Evolutionary conservation across 2,888 invertebrate species (phyloP).

Genomic region (Philereme transversata): DNA sequence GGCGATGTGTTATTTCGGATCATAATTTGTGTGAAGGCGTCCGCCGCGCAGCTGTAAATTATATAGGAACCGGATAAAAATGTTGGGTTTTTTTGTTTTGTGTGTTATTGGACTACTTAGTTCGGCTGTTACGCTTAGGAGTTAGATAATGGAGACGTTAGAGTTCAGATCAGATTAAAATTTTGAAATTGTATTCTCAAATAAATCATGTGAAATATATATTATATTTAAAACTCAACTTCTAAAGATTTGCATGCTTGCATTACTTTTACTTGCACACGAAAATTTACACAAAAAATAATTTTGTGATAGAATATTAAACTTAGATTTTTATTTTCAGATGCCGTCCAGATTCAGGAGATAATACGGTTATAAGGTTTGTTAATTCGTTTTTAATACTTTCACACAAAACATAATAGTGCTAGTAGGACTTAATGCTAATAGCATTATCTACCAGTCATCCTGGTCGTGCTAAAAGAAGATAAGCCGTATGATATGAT

Average conservation of each 20-base stretch:
- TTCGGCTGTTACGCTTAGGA: slow-evolving; percentile 38
- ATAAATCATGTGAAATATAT: too few relatives aligned
- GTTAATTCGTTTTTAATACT: slow-evolving; percentile 30
- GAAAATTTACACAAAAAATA: not conserved
- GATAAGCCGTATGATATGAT: too few relatives aligned
- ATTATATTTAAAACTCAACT: too few relatives aligned
- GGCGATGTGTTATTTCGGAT: slow-evolving; percentile 82
- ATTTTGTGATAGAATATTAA: not conserved
- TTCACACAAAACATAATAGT: too few relatives aligned
- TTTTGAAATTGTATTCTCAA: not conserved
- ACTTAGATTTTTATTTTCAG: slow-evolving; percentile 49
- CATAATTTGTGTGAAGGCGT: slow-evolving; percentile 83
- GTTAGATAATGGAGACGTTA: slow-evolving; percentile 25
- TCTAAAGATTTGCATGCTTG: too few relatives aligned
- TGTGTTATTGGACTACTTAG: slow-evolving; percentile 40
- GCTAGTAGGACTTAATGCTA: too few relatives aligned
- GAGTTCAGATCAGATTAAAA: slow-evolving; percentile 2
- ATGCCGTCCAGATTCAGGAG: slow-evolving; percentile 50
- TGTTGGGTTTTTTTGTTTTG: slow-evolving; percentile 33
- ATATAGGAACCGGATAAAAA: slow-evolving; percentile 51
- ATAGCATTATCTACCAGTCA: too few relatives aligned
- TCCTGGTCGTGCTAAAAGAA: too few relatives aligned
- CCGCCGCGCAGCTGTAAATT: slow-evolving; percentile 82
- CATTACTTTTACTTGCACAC: too few relatives aligned
- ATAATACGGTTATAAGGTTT: slow-evolving; percentile 50